Evolutionary conservation across 2,888 invertebrate species (phyloP).

Genomic region (Lasioglossum leucozonium): DNA sequence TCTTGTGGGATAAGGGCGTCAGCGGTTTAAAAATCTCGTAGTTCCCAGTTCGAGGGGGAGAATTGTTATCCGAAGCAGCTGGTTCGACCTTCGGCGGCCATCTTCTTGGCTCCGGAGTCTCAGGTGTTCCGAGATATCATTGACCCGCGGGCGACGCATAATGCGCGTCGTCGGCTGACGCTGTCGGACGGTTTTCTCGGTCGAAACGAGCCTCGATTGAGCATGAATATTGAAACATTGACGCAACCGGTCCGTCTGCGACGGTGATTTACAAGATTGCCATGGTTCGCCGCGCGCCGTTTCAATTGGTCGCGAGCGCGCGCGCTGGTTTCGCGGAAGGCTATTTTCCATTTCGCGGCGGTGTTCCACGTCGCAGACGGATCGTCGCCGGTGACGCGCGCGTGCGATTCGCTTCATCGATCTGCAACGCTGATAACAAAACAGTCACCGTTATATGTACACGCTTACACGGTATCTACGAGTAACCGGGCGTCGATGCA

Average conservation of each 20-base stretch:
- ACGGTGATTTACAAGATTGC: conserved; percentile 70
- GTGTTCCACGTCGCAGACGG: conserved; percentile 9
- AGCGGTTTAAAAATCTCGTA: too few relatives aligned
- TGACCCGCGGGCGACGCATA: conserved; percentile 20
- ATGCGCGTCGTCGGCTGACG: conserved; percentile 30
- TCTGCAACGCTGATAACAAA: conserved; percentile 21
- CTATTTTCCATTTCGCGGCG: conserved; percentile 44
- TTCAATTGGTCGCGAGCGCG: conserved; percentile 28
- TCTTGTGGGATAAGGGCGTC: too few relatives aligned
- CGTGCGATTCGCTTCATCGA: conserved; percentile 21
- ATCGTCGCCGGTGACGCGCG: conserved; percentile 19
- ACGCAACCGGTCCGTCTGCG: conserved; percentile 70
- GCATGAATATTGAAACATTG: conserved; percentile 73
- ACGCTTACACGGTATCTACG: neutral
- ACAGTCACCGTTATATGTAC: neutral
- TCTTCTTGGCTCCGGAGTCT: neutral
- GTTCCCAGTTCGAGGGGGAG: too few relatives aligned
- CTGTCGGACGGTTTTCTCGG: neutral
- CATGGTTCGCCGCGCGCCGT: conserved; percentile 55
- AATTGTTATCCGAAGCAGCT: neutral
- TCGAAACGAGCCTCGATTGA: conserved; percentile 66
- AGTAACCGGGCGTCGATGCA: neutral
- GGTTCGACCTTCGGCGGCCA: neutral
- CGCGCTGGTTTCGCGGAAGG: conserved; percentile 39
- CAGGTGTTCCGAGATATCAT: conserved; percentile 29